Percentiles rank a stretch among this genome's conserved stretches.
phyloP scores from a whole-genome alignment of 2,113 vertebrate species.

The Balaenoptera acutorostrata region DNA sequence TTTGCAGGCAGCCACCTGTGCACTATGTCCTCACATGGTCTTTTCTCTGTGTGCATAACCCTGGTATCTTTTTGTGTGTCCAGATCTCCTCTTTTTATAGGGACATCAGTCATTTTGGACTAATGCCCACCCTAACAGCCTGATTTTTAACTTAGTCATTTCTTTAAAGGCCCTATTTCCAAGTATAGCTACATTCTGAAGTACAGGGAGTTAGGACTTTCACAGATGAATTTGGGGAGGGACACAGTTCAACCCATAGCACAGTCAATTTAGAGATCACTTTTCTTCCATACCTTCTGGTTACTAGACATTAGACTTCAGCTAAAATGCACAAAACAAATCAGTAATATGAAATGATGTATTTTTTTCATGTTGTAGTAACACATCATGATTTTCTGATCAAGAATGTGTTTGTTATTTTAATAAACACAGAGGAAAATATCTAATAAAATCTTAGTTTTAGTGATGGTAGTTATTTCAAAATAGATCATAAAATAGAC shows the following conservation, averaged over 20 bases:
- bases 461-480: neutral
- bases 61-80: neutral
- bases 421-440: neutral
- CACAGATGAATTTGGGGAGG: neutral
- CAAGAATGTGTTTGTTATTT: slow-evolving; percentile 14
- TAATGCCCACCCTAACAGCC: neutral
- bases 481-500: neutral
- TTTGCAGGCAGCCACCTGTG: neutral
- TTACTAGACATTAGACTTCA: neutral
- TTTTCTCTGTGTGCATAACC: neutral
- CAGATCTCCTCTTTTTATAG: neutral
- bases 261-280: neutral
- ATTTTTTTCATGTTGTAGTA: neutral
- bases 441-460: neutral
- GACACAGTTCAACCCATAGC: neutral
- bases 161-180: neutral
- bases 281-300: neutral
- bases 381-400: neutral
- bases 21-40: neutral
- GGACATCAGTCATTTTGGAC: neutral
- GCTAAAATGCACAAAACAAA: neutral
- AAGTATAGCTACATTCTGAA: neutral
- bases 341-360: neutral
- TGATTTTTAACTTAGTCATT: neutral
- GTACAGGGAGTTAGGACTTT: neutral